These are phyloP conservation scores for Taenioides sp. DNA, from an alignment of 2,797 vertebrate species.

Conservation along the genomic window DNA sequence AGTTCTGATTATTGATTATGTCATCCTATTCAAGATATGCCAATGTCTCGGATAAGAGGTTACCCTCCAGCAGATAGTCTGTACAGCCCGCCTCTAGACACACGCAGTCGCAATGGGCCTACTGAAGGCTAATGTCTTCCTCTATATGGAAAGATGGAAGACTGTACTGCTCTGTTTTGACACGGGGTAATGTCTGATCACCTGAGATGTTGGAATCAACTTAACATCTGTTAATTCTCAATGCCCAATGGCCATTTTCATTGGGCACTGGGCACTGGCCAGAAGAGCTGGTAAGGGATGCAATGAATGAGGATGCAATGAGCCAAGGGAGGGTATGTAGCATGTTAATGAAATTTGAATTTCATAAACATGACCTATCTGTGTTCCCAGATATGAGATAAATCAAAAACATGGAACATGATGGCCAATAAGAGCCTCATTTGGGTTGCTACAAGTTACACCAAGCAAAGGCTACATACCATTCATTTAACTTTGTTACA, in stretches of 20 bases:
- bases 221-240: slow-evolving; percentile 68
- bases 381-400: too few species aligned
- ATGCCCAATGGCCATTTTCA: slow-evolving; percentile 59
- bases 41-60: slow-evolving; percentile 77
- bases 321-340: too few species aligned
- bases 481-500: too few species aligned
- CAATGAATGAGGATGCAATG: too few species aligned
- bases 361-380: too few species aligned
- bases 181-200: slow-evolving; percentile 62
- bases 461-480: too few species aligned
- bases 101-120: slow-evolving; percentile 27
- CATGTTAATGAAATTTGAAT: too few species aligned
- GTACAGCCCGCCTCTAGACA: slow-evolving; percentile 44
- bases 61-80: slow-evolving; percentile 68
- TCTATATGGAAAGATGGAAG: slow-evolving; percentile 30
- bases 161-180: slow-evolving; percentile 52
- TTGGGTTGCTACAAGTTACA: too few species aligned
- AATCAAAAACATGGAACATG: too few species aligned
- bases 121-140: slow-evolving; percentile 14
- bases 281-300: too few species aligned
- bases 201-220: slow-evolving; percentile 68
- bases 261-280: too few species aligned
- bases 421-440: too few species aligned
- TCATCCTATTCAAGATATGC: slow-evolving; percentile 77
- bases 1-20: slow-evolving; percentile 86